These are phyloP conservation scores for Kryphioiulus occultus DNA, from an alignment of 2,888 invertebrate species.

Conservation along the genomic window DNA sequence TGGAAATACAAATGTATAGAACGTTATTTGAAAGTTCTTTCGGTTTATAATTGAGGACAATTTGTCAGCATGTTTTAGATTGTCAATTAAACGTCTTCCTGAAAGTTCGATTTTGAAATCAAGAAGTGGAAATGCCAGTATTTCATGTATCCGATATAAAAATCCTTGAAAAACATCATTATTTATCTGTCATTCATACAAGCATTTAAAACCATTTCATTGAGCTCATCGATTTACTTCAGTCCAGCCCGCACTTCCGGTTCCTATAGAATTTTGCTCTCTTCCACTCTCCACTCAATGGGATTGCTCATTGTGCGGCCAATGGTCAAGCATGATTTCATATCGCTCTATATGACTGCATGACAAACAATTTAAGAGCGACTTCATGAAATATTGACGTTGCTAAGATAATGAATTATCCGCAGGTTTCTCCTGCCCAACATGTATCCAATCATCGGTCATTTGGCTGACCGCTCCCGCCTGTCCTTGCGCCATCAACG, in stretches of 20 bases:
- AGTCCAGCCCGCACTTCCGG: not conserved
- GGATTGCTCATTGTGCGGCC: not conserved
- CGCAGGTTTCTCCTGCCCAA: not conserved
- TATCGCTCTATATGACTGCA: not conserved
- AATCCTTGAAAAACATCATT: too few species aligned
- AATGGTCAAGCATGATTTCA: not conserved
- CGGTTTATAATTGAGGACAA: too few species aligned
- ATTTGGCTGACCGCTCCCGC: not conserved
- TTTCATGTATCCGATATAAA: too few species aligned
- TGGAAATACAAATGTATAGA: too few species aligned
- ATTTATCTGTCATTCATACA: not conserved
- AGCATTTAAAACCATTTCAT: too few species aligned
- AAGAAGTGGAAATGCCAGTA: too few species aligned
- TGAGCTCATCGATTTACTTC: not conserved
- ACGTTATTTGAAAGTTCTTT: too few species aligned
- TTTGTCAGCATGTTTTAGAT: too few species aligned
- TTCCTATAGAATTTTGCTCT: not conserved
- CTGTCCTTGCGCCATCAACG: not conserved
- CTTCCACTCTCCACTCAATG: too few species aligned
- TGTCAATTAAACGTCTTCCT: too few species aligned
- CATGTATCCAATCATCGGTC: not conserved
- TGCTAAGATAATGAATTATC: not conserved
- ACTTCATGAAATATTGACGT: not conserved
- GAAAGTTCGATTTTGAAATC: too few species aligned
- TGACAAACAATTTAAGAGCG: not conserved